A percentile compares a stretch with the other conserved stretches of the same genome.
Evolutionary conservation across 2,888 invertebrate genomes (phyloP).

Genomic region (Coleophora deauratella): DNA sequence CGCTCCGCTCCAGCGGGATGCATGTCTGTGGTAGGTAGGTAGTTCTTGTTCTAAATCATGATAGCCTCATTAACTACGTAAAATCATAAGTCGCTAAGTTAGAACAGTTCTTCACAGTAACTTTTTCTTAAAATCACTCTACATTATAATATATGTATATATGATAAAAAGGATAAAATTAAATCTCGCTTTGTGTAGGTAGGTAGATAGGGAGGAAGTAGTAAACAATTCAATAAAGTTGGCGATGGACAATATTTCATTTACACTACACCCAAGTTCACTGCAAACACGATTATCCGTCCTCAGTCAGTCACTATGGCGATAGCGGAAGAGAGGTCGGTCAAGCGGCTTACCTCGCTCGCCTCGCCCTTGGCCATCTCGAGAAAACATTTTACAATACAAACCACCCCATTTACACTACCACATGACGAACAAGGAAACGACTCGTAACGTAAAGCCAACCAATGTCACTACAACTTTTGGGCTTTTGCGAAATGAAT

Average conservation of each 20-base stretch:
- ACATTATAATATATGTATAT: no score
- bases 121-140: no score
- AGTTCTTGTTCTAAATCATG: no score
- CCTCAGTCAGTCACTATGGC: slow-evolving; percentile 32
- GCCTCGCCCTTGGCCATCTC: slow-evolving; percentile 24
- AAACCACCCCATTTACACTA: slow-evolving; percentile 23
- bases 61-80: no score
- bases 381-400: slow-evolving; percentile 2
- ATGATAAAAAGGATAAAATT: no score
- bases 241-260: not conserved
- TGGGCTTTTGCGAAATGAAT: slow-evolving; percentile 6
- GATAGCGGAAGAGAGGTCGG: slow-evolving; percentile 42
- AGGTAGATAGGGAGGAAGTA: no score
- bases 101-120: no score
- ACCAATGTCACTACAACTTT: slow-evolving; percentile 12
- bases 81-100: no score
- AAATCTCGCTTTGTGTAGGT: no score
- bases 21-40: no score
- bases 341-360: slow-evolving; percentile 6
- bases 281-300: slow-evolving; percentile 11
- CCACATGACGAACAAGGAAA: slow-evolving; percentile 26
- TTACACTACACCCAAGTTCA: no score
- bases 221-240: not conserved
- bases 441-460: slow-evolving; percentile 32
- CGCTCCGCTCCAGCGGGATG: no score